Percentiles rank a stretch among this genome's conserved stretches.
These are phyloP conservation scores for Clarias laeviceps DNA, from an alignment of 2,797 vertebrate genomes.

Conservation along the genomic window DNA sequence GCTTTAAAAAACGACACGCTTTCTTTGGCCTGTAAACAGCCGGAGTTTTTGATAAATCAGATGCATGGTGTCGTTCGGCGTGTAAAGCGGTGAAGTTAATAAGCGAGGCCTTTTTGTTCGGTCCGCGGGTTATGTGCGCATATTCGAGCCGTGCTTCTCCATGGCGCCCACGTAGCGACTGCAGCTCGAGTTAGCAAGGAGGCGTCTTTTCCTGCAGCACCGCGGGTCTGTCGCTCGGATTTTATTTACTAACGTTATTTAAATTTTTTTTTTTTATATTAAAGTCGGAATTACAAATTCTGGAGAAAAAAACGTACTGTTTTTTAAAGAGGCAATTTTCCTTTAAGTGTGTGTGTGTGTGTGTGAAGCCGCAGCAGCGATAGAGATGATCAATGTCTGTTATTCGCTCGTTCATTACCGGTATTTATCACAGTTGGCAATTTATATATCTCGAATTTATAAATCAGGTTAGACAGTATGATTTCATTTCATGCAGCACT, in stretches of 20 bases:
- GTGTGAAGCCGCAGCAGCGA: slow-evolving; percentile 21
- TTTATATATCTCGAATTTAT: neutral
- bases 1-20: slow-evolving; percentile 45
- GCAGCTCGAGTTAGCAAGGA: slow-evolving; percentile 30
- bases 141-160: slow-evolving; percentile 36
- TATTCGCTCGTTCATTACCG: slow-evolving; percentile 2
- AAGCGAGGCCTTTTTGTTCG: slow-evolving; percentile 43
- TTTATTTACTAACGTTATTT: neutral
- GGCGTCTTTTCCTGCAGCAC: slow-evolving; percentile 4
- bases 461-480: no score
- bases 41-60: slow-evolving; percentile 28
- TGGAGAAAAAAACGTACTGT: neutral
- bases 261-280: neutral
- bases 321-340: slow-evolving; percentile 17
- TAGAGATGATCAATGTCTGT: neutral
- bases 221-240: neutral
- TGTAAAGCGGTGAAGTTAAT: slow-evolving; percentile 27
- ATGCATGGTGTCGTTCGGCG: slow-evolving; percentile 13
- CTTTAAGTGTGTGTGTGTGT: slow-evolving; percentile 6
- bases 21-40: slow-evolving; percentile 34
- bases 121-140: slow-evolving; percentile 34
- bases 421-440: neutral
- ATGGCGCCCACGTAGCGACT: slow-evolving; percentile 51
- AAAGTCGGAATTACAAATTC: neutral
- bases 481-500: neutral